Percentiles rank a stretch among this genome's conserved stretches.
phyloP scores from a whole-genome alignment of 2,888 invertebrate genomes.

The Tachystola acroxantha region DNA sequence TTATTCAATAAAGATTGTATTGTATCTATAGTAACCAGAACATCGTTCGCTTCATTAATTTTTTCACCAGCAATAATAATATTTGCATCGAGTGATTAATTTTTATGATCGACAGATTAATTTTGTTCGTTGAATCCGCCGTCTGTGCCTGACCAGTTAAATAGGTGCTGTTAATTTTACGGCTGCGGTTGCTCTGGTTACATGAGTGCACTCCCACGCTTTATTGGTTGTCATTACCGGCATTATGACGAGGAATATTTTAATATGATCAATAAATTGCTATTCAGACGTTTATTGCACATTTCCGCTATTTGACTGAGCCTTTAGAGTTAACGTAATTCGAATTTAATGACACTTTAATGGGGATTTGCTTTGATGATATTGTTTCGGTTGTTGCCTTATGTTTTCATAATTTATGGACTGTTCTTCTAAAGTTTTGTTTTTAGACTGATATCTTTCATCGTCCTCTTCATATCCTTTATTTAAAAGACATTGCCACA shows the following conservation, averaged over 20 bases:
- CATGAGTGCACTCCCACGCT: conserved; percentile 17
- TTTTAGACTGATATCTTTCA: too few relatives aligned
- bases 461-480: too few relatives aligned
- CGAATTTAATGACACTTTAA: background rate
- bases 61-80: background rate
- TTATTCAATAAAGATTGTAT: too few relatives aligned
- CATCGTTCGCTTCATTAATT: too few relatives aligned
- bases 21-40: too few relatives aligned
- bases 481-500: too few relatives aligned
- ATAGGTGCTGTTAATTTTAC: conserved; percentile 49
- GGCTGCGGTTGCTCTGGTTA: conserved; percentile 27
- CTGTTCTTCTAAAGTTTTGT: too few relatives aligned
- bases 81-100: conserved; percentile 8
- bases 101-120: conserved; percentile 17
- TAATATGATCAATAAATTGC: conserved; percentile 26
- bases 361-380: background rate
- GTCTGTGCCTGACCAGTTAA: conserved; percentile 17
- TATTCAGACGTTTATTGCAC: conserved; percentile 14
- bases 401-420: too few relatives aligned
- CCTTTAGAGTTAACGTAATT: background rate
- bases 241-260: conserved; percentile 26
- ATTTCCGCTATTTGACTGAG: conserved; percentile 13
- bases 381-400: background rate
- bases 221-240: conserved; percentile 43
- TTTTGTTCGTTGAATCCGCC: conserved; percentile 12